A percentile compares a stretch with the other conserved stretches of the same genome.
Conservation (phyloP, 1,140 invertebrate species). For the Holcopasites calliopsidis region DNA sequence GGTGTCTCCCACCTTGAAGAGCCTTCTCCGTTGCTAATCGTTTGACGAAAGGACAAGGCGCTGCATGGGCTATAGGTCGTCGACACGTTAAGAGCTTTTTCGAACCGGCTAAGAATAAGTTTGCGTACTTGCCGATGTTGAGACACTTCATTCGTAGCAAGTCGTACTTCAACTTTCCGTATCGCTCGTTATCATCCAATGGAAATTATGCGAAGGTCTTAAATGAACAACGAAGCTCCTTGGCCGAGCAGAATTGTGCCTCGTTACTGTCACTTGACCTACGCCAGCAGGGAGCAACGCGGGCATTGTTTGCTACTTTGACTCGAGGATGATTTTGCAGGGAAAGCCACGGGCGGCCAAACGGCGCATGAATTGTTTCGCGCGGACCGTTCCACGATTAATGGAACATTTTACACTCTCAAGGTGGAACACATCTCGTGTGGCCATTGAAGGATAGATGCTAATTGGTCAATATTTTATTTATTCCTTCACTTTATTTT, state of each 20-base stretch:
- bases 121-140: too few relatives aligned
- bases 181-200: not conserved
- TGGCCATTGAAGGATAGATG: not conserved
- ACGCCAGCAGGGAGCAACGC: not conserved
- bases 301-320: not conserved
- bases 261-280: conserved; percentile 24
- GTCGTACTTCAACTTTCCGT: not conserved
- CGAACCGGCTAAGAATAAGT: too few relatives aligned
- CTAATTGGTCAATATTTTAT: conserved; percentile 72
- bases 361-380: not conserved
- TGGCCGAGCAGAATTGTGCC: not conserved
- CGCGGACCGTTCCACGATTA: not conserved
- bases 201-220: not conserved
- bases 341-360: not conserved
- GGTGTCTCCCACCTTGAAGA: conserved; percentile 32
- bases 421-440: not conserved
- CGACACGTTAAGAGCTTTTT: too few relatives aligned
- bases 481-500: conserved; percentile 72
- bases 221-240: not conserved
- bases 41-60: not conserved
- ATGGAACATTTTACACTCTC: not conserved
- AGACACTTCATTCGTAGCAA: not conserved
- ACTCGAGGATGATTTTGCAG: not conserved
- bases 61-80: not conserved
- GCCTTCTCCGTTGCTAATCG: not conserved